A percentile compares a stretch with the other conserved stretches of the same genome.
Conservation (phyloP, 1,140 invertebrate species). For the Trichonephila clavipes region DNA sequence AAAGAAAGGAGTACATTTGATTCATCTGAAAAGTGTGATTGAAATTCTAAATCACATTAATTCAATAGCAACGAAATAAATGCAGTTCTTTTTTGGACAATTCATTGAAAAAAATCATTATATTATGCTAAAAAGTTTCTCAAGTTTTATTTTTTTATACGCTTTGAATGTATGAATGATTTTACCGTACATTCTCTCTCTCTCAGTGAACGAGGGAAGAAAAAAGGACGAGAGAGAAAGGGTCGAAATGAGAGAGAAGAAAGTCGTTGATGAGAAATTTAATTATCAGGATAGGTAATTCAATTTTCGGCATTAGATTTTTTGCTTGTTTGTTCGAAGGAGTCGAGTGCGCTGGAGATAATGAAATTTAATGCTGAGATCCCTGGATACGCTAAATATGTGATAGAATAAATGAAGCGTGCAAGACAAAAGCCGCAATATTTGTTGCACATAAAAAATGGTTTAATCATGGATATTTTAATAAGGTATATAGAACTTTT, state of each 20-base stretch:
- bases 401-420: neutral
- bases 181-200: neutral
- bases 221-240: neutral
- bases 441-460: neutral
- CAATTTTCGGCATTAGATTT: neutral
- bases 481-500: too few species aligned
- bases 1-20: too few species aligned
- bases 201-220: neutral
- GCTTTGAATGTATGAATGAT: neutral
- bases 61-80: too few species aligned
- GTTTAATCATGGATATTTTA: neutral
- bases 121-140: too few species aligned
- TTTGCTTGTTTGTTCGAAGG: neutral
- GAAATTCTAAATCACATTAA: too few species aligned
- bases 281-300: neutral
- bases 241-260: neutral
- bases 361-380: neutral
- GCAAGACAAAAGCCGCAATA: neutral
- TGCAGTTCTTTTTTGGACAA: too few species aligned
- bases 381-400: neutral
- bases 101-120: too few species aligned
- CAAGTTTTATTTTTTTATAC: too few species aligned
- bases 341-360: neutral
- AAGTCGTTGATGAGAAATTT: neutral
- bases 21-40: too few species aligned